phyloP scores from a whole-genome alignment of 2,113 vertebrate species.

The Cynoglossus semilaevis region DNA sequence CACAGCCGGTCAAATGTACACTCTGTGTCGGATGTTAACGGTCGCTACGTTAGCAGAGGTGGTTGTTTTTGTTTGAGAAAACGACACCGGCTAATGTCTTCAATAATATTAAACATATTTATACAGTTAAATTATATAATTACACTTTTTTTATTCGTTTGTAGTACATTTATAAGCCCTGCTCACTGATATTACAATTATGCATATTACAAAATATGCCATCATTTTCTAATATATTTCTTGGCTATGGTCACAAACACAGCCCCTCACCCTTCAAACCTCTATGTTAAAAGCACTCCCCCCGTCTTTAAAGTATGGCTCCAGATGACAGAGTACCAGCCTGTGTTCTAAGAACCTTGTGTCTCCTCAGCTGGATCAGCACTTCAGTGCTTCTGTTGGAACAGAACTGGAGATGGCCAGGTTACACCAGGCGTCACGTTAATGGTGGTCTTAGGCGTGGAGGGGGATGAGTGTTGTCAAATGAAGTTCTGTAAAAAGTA shows the following conservation, averaged over 20 bases:
- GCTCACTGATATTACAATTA: too few relatives aligned
- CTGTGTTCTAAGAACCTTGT: conserved; percentile 46
- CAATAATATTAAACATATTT: too few relatives aligned
- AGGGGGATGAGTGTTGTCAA: conserved; percentile 74
- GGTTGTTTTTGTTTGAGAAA: too few relatives aligned
- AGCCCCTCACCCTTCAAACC: background rate
- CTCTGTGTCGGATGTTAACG: conserved; percentile 25
- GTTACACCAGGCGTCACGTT: conserved; percentile 65
- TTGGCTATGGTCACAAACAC: conserved; percentile 3
- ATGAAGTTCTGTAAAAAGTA: conserved; percentile 75
- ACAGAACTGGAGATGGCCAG: conserved; percentile 52
- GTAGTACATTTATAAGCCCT: too few relatives aligned
- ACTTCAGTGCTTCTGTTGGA: conserved; percentile 63
- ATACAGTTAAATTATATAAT: too few relatives aligned
- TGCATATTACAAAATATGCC: too few relatives aligned
- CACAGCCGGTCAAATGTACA: conserved; percentile 30
- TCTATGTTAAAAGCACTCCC: conserved; percentile 2
- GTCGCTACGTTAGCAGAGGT: too few relatives aligned
- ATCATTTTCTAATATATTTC: background rate
- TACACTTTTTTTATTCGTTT: too few relatives aligned
- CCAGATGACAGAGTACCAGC: conserved; percentile 47
- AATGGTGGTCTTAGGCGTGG: conserved; percentile 69
- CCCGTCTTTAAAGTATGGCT: conserved; percentile 37
- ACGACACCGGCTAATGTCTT: too few relatives aligned
- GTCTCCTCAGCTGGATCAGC: conserved; percentile 59